These are phyloP conservation scores for Sebastes steindachneri DNA, from an alignment of 2,797 vertebrate genomes.

Conservation along the genomic window DNA sequence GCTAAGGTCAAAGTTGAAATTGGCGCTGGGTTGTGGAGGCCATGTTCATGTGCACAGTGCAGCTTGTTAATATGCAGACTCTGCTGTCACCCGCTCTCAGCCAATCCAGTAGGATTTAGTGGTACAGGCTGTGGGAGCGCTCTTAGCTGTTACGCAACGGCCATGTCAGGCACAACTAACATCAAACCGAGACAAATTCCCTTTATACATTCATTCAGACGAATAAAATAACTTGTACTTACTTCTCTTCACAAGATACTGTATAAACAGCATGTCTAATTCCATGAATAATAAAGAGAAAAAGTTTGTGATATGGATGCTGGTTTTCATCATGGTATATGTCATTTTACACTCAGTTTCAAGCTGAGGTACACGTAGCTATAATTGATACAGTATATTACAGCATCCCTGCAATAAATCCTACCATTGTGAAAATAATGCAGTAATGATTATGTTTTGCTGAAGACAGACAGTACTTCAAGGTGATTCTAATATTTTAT, in stretches of 20 bases:
- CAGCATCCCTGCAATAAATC: neutral
- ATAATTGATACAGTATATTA: neutral
- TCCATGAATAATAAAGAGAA: neutral
- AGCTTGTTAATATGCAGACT: constrained; percentile 49
- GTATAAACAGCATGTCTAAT: neutral
- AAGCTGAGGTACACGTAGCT: neutral
- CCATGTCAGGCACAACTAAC: constrained; percentile 43
- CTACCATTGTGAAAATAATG: no score
- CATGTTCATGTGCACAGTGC: constrained; percentile 11
- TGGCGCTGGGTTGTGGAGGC: neutral
- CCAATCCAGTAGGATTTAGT: constrained; percentile 46
- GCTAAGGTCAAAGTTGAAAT: constrained; percentile 58
- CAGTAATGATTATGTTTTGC: neutral
- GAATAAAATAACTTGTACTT: neutral
- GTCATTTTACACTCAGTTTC: neutral
- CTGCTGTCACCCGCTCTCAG: constrained; percentile 29
- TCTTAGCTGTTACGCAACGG: constrained; percentile 60
- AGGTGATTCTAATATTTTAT: neutral
- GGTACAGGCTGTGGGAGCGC: constrained; percentile 19
- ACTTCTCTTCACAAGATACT: neutral
- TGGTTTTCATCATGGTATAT: neutral
- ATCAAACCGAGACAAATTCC: constrained; percentile 34
- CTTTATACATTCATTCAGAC: constrained; percentile 37
- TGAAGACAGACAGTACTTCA: neutral
- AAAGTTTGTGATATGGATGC: neutral